Evolutionary conservation across 2,113 vertebrate genomes (phyloP), one percentile per base, ranked within the genome.

Genomic region (Alces alces): DNA sequence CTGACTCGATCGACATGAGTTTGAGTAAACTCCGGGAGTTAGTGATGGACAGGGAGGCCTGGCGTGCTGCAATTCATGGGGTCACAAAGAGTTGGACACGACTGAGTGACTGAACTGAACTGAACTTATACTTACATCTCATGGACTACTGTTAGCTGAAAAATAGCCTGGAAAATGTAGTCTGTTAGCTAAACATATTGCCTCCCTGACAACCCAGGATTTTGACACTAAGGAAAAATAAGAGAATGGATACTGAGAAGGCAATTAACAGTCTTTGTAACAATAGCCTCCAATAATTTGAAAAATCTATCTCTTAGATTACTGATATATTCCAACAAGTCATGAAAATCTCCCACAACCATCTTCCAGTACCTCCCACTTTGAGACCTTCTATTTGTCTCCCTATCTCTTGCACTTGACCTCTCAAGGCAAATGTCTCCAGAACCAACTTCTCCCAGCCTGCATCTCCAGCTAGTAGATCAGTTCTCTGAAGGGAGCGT

Each of bases 401-500:
- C 25, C 27, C 25, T 7, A 0, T 50, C 16, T 55, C 80, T 70
- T 85, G 54, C 23, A 43, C 78, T 25, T 57, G 73, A 66, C 21
- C 43, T 85, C 57, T 86, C 16, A 90, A 64, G 23, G n/a, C 15
- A 58, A 13, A 21, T 13, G 19, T n/a, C 27, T 25, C 57, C 45
- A 17, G 58, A 9, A 16, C 28, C 50, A 64, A 33, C 43, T 25
- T 54, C 61, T 86, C 21, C 28, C 50, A 5, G 3, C 50, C 50
- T 43, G 23, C 7, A 5, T 21, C 36, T 54, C 39, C 47, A 83
- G 28, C 79, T 47, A 23, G 33, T 10, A 88, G 86, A 61, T 7
- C 3, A 17, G 73, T 43, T 76, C 5, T 45, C 36, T 1, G 7
- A 36, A 3, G 66, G 7, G 33, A 39, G 4, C 1, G 1, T 3